Evolutionary conservation across 1,140 invertebrate species (phyloP).

Genomic region (Probaryconus sp.): DNA sequence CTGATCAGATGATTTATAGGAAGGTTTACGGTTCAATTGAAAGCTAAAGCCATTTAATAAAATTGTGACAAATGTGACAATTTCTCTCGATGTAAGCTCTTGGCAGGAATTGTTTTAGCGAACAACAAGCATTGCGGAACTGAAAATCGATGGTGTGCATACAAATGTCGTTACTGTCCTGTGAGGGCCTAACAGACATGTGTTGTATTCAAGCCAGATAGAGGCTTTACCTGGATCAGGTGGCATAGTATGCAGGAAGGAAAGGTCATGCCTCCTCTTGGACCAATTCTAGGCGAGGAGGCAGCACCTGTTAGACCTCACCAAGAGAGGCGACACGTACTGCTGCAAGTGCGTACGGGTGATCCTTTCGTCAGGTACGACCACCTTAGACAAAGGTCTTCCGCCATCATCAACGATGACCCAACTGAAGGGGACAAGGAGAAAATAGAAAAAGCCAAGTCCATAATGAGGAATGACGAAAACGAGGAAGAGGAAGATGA

Average conservation of each 20-base stretch:
- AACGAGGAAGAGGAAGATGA: constrained; percentile 64
- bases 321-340: constrained; percentile 64
- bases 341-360: constrained; percentile 70
- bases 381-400: constrained; percentile 51
- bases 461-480: constrained; percentile 35
- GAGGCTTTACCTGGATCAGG: constrained; percentile 42
- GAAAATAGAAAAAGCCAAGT: constrained; percentile 28
- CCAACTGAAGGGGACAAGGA: constrained; percentile 43
- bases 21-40: too few relatives aligned
- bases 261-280: constrained; percentile 72
- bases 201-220: constrained; percentile 45
- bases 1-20: too few relatives aligned
- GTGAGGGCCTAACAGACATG: constrained; percentile 5
- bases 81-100: too few relatives aligned
- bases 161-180: neutral
- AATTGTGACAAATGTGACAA: constrained; percentile 15
- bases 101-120: too few relatives aligned
- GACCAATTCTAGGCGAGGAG: constrained; percentile 70
- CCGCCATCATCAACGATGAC: constrained; percentile 58
- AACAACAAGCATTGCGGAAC: neutral
- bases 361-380: constrained; percentile 71
- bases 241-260: constrained; percentile 74
- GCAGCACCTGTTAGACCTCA: constrained; percentile 50
- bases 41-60: too few relatives aligned
- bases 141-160: constrained; percentile 12